Evolutionary conservation across 2,888 invertebrate genomes (phyloP).

Genomic region (Rotaria socialis): DNA sequence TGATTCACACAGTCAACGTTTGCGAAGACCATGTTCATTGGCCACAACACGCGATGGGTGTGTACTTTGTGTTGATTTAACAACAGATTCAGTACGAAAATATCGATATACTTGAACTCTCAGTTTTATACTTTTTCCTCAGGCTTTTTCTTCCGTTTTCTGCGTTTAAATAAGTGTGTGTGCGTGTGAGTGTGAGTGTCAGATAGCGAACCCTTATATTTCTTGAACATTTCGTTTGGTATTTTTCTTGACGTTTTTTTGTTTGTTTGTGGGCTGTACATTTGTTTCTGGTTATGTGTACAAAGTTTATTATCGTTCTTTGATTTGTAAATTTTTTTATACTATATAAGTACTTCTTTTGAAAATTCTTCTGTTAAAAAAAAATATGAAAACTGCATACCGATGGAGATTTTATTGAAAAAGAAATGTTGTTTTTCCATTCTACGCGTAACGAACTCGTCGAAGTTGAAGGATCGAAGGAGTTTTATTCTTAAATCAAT

Average conservation of each 20-base stretch:
- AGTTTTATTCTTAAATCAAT: too few species aligned
- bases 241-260: not conserved
- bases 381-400: not conserved
- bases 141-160: not conserved
- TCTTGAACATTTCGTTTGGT: not conserved
- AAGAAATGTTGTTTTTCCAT: not conserved
- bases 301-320: not conserved
- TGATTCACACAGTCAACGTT: slow-evolving; percentile 35
- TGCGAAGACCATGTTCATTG: slow-evolving; percentile 42
- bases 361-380: not conserved
- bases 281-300: not conserved
- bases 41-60: slow-evolving; percentile 37
- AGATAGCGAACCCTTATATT: not conserved
- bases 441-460: too few species aligned
- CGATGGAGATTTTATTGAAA: not conserved
- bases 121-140: not conserved
- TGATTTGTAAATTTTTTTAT: not conserved
- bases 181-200: not conserved
- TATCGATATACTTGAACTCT: slow-evolving; percentile 9
- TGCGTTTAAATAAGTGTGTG: not conserved
- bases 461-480: too few species aligned
- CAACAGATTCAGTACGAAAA: slow-evolving; percentile 34
- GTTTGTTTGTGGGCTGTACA: not conserved
- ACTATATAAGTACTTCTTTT: not conserved
- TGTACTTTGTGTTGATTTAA: slow-evolving; percentile 46